Evolutionary conservation across 30 jellyfish, hydroid and myxozoan species (phyloP), one percentile per base, ranked within the genome.

Genomic region (Aurelia aurita): DNA sequence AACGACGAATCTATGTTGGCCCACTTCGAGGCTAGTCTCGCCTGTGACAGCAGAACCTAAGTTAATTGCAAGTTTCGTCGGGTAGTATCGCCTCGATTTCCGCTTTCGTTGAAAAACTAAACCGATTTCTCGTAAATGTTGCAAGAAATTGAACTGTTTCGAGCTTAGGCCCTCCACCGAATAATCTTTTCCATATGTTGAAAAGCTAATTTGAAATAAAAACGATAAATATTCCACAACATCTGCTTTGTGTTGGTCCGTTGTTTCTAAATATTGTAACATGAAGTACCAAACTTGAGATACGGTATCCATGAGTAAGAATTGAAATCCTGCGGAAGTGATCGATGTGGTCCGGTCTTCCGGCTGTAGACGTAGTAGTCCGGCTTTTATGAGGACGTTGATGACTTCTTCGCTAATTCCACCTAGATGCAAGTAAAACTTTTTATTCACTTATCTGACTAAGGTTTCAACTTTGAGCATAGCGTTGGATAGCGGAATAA

Each of bases 301-400:
- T 6, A 96, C 93, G 20, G 96, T 80, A 67, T 95, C 97, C 80
- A 90, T 79, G 28, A 95, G 88, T 22, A 95, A 80, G 49, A 95
- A 95, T 76, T 95, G 98, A 80, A 95, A 95, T 1, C 99, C 99
- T 25, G 97, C 91, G n/a, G 99, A 95, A 15, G 99, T 95, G 49
- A 95, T 95, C 20, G 98, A 95, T 22, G 99, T 94, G 20, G 97
- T 70, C 67, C 94, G 89, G 47, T 94, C 99, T 39, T 80, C 81
- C 0, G 89, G 74, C 14, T 94, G 97, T 1, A 88, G 78, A 10
- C 89, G 90, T 0, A 94, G 90, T 34, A 94, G 90, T 28, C 97
- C 97, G 23, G 96, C 89, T 65, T 79, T 83, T 21, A 94, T 85
- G 22, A 94, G 87, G 16, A 94, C 95, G 43, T 81, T 87, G n/a